Base-by-base conservation (phyloP, 2,113 vertebrate genomes). In the Equus quagga region DNA sequence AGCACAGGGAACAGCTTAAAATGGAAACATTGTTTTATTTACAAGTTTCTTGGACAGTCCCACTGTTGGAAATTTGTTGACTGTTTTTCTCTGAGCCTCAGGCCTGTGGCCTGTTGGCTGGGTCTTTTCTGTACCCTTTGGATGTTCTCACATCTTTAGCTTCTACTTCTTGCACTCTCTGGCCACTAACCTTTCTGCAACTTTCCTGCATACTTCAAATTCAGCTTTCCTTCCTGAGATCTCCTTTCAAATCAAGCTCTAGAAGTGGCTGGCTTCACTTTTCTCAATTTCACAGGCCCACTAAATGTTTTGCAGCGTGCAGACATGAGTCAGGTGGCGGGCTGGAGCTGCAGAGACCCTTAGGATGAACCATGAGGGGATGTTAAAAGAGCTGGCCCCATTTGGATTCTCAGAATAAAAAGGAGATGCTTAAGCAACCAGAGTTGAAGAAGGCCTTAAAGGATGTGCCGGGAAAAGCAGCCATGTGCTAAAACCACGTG, bases 21-120 rank as follows among this genome's bases (percentile, higher is more conserved):
- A 76, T 86, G 33, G 36, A 81, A 78, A 49, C 70, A 23, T 75
- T 91, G 11, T 93, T 85, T 97, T 90, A 73, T 51, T 90, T 93
- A 65, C 49, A 72, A 31, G 49, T 82, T 89, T 33, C 7, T 91
- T 93, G n/a, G 23, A 41, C 51, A 31, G 79, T 85, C 23, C 14
- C 56, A 24, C 14, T 73, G 8, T 56, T 97, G 92, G 82, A 85
- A 82, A 78, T 81, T 78, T 49, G 21, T 90, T 93, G 51, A 28
- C 49, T 79, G 0, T 85, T 88, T 65, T 33, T 58, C 23, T 3
- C 23, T 15, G 14, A 64, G 17, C 41, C 26, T 83, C n/a, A 73
- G 65, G 33, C 14, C 19, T 80, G 24, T 64, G n/a, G 46, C 49
- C 65, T 94, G n/a, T 60, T 54, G 56, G 36, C 21, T 60, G 49